Evolutionary conservation across 2,888 invertebrate genomes (phyloP), one percentile per base, ranked within the genome.

Genomic region (Apamea epomidion): DNA sequence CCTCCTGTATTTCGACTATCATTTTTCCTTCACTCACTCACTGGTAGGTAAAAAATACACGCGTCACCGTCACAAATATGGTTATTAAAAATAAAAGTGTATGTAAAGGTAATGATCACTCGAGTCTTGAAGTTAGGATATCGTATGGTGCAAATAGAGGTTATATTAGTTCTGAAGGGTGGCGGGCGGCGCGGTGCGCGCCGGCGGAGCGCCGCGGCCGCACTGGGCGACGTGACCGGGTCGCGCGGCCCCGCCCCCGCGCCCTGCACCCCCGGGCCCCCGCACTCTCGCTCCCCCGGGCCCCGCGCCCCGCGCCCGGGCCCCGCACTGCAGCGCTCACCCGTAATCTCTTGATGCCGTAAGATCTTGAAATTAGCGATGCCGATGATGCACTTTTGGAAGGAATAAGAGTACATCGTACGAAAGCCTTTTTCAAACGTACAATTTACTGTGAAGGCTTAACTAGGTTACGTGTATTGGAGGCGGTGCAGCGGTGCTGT

Each of bases 1-100:
- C 97, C 97, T 97, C 97, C 90, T 95, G 95, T 88, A 97, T 96
- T 93, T 97, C 97, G 94, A 97, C 96, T 94, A 97, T 96, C 97
- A 97, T 97, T 91, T 89, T 94, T 95, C 91, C 90, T 86, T 91
- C 91, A 91, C 90, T 85, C 90, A 90, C 88, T 88, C 88, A 88
- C 88, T 80, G 79, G 72, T 78, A 73, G 76, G 76, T 80, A 83
- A 74, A 83, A 71, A 76, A 62, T 80, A 62, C 80, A 79, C 88
- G 85, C 85, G 78, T 74, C 85, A 85, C 83, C 77, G 83, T 84
- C 83, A 84, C 81, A 77, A 84, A 88, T 83, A 83, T 84, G 84
- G 81, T 74, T 88, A 87, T 87, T 90, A 87, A 88, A 90, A 89
- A 87, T 90, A 91, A 89, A 89, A 86, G 87, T 74, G 74, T 83